Base-by-base conservation (phyloP, 2,113 vertebrate genomes). In the Clinocottus analis region DNA sequence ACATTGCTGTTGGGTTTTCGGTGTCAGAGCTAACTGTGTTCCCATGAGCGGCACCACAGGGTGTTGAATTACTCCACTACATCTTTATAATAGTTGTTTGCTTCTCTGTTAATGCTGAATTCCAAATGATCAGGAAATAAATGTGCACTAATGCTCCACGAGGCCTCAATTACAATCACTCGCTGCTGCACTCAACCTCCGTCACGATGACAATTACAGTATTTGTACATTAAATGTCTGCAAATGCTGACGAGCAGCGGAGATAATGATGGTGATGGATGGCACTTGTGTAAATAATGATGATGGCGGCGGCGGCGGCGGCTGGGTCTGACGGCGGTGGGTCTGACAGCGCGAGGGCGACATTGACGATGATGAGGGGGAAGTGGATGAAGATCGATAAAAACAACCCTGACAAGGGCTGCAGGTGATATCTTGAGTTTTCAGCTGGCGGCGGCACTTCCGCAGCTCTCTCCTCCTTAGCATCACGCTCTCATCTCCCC, bases 371-470 rank as follows among this genome's bases (percentile, higher is more conserved):
- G 79, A 88, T 77, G 79, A 75, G 74, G 37, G 23, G 75, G 35
- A 83, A 79, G 80, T 60, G 62, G 75, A 79, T 77, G 79, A 75
- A 7, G 37, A 89, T 86, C 33, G 37, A 89, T 89, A 76, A 76
- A 87, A 87, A 86, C 70, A 56, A 78, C 41, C 29, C 27, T 1
- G 59, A 85, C 70, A 78, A 31, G 17, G 3, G 35, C 77, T 74
- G 49, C 75, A 83, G 86, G 89, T 87, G 87, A 82, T 79, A 82
- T 72, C 72, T 75, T 12, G 62, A 80, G 64, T 76, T 83, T 85
- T 81, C 53, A 67, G 81, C 65, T 31, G 8, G 73, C 27, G 3
- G 74, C 47, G 47, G 67, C 73, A 61, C 47, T 80, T 86, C 83
- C 29, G 21, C 69, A 27, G 2, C 64, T 83, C 69, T 75, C 74